phyloP scores from a whole-genome alignment of 1,140 invertebrate species.

The Mercenaria mercenaria region DNA sequence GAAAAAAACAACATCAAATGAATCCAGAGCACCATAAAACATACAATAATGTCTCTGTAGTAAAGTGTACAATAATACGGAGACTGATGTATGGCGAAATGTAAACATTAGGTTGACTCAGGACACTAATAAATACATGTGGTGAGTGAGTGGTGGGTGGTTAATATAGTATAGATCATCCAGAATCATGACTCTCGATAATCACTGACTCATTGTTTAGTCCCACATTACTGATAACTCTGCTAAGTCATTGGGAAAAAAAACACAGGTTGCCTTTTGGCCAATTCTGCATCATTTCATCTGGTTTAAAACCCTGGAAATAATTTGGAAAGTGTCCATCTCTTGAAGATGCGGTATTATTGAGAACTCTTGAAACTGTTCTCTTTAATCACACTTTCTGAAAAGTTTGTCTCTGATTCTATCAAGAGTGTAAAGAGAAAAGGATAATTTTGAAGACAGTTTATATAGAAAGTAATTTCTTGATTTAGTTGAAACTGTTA shows the following conservation, averaged over 20 bases:
- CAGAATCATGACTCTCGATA: background rate
- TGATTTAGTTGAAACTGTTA: no score
- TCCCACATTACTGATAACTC: background rate
- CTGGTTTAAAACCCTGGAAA: background rate
- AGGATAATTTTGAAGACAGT: no score
- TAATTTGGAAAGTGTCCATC: background rate
- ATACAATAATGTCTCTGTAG: background rate
- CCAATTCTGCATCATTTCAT: background rate
- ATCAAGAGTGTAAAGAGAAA: no score
- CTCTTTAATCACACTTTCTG: no score
- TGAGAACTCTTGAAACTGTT: no score
- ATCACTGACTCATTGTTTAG: slow-evolving; percentile 10
- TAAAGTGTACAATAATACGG: background rate
- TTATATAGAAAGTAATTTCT: no score
- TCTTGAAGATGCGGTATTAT: no score
- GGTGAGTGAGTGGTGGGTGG: background rate
- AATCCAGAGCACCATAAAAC: background rate
- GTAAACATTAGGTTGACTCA: background rate
- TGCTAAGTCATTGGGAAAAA: background rate
- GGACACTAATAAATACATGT: background rate
- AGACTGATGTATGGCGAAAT: background rate
- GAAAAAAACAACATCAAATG: background rate
- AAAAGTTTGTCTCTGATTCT: no score
- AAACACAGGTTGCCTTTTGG: background rate
- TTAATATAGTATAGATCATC: background rate